These are phyloP conservation scores for Schrankia costaestrigalis DNA, from an alignment of 2,888 invertebrate genomes.

Conservation along the genomic window DNA sequence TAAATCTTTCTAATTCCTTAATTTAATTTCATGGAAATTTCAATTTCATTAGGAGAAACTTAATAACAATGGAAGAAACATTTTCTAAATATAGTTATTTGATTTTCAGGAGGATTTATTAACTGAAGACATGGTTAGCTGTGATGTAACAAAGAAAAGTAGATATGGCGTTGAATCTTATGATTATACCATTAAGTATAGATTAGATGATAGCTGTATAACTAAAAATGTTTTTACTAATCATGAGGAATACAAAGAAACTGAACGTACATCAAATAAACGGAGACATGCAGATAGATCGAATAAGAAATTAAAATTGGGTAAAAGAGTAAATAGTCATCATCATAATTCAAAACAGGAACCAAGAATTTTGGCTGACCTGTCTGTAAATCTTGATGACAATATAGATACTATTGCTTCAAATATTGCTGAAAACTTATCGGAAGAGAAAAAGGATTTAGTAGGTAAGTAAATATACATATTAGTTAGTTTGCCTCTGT, in stretches of 20 bases:
- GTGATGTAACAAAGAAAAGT: slow-evolving; percentile 86
- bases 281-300: slow-evolving; percentile 80
- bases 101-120: slow-evolving; percentile 87
- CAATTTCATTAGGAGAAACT: too few species aligned
- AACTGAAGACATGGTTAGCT: slow-evolving; percentile 88
- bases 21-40: too few species aligned
- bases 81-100: too few species aligned
- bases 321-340: slow-evolving; percentile 68
- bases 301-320: slow-evolving; percentile 80
- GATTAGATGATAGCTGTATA: slow-evolving; percentile 76
- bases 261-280: slow-evolving; percentile 71
- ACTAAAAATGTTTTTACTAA: slow-evolving; percentile 61
- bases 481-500: too few species aligned
- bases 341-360: slow-evolving; percentile 75
- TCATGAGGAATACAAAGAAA: slow-evolving; percentile 38
- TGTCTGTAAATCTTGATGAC: slow-evolving; percentile 74
- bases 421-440: slow-evolving; percentile 87
- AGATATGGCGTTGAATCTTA: slow-evolving; percentile 88
- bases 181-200: slow-evolving; percentile 84
- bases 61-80: too few species aligned
- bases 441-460: slow-evolving; percentile 87
- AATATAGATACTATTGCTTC: slow-evolving; percentile 82
- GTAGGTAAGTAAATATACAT: slow-evolving; percentile 82
- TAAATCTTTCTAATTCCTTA: too few species aligned
- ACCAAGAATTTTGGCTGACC: slow-evolving; percentile 80